Evolutionary conservation across 2,888 invertebrate genomes (phyloP), one percentile per base, ranked within the genome.

Genomic region (Dione vanillae): DNA sequence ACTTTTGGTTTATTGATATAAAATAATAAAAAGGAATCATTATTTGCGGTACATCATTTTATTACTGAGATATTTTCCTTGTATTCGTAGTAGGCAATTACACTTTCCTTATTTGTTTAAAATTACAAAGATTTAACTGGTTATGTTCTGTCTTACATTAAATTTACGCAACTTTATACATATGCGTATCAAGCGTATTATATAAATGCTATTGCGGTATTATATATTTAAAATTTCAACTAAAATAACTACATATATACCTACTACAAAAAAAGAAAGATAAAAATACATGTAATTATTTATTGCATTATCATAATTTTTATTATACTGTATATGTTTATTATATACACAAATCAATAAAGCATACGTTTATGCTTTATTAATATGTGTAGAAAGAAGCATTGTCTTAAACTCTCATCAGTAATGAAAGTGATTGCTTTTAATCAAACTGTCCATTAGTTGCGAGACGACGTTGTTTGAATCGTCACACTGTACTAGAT

Each of bases 31-130:
- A 5, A 49, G 11, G 10, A 52, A n/a, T 52, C 8, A 1, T n/a
- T 14, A n/a, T 14, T 35, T 3, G 14, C 12, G 0, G 1, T 37
- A 16, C 8, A 16, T 56, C 10, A 37, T 56, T 16, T 56, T 37
- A 56, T 37, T 10, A 11, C 16, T 37, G 1, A 40, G 0, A 56
- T 37, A 16, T 56, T 56, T 56, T 56, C 56, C 56, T 56, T 19
- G 16, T 56, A 49, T 49, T 19, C 19, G 16, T 54, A 14, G 1
- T 2, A 16, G 37, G 56, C 56, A 56, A 40, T 37, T 40, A 40
- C 2, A 7, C 16, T 37, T 54, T 54, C 54, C 56, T 56, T 56
- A 56, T 56, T 56, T 16, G 16, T 56, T 16, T 37, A 37, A 56
- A 16, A 35, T 3, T 37, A 16, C 37, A 11, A 56, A 54, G 35